Conservation (phyloP, 2,113 vertebrate species). For the Arenaria interpres region DNA sequence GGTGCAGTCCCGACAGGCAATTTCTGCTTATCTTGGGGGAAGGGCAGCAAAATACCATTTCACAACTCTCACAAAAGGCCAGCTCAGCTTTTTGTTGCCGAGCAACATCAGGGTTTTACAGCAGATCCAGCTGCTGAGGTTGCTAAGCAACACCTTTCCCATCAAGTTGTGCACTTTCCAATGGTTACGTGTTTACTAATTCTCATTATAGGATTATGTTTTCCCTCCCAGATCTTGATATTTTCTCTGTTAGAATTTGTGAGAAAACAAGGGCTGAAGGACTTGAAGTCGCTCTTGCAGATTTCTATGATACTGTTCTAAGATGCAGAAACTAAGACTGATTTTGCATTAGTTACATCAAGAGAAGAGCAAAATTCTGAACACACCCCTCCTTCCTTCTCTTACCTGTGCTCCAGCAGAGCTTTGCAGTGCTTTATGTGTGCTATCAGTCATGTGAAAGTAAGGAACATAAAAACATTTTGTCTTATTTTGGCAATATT, state of each 20-base stretch:
- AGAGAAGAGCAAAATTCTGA: neutral
- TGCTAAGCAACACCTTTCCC: slow-evolving; percentile 28
- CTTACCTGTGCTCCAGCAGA: neutral
- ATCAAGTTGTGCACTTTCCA: neutral
- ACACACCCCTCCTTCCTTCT: neutral
- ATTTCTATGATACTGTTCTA: neutral
- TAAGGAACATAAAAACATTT: neutral
- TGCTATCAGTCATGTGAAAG: neutral
- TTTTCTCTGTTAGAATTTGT: neutral
- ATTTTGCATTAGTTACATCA: neutral
- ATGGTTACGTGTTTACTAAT: neutral
- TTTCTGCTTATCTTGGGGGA: neutral
- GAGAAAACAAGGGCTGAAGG: neutral
- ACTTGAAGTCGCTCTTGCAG: neutral
- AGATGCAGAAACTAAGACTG: neutral
- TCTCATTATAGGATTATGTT: neutral
- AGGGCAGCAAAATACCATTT: neutral
- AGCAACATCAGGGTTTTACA: neutral
- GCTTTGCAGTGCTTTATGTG: neutral
- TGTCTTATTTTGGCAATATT: neutral
- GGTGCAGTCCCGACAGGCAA: rapidly evolving
- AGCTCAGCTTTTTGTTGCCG: slow-evolving; percentile 27
- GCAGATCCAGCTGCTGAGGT: slow-evolving; percentile 27
- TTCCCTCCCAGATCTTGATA: neutral
- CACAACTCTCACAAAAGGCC: neutral